These are phyloP conservation scores for Oryzias melastigma DNA, from an alignment of 2,113 vertebrate species.

Conservation along the genomic window DNA sequence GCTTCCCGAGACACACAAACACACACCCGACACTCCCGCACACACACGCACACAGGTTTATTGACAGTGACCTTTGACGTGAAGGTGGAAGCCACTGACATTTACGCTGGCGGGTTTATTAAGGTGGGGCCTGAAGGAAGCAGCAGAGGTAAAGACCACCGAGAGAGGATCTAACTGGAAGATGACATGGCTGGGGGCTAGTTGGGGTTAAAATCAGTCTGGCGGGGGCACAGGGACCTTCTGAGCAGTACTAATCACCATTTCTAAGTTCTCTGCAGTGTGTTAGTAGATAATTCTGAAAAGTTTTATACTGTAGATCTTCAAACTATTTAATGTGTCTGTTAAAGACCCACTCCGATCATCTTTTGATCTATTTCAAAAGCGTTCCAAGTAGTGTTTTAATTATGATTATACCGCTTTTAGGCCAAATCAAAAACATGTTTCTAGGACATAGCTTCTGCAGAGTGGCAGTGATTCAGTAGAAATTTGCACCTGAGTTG, in stretches of 20 bases:
- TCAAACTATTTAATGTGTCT: too few species aligned
- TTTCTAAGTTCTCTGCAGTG: slow-evolving; percentile 7
- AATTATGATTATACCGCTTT: too few species aligned
- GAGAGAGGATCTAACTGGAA: slow-evolving; percentile 65
- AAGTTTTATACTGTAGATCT: too few species aligned
- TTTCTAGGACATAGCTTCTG: too few species aligned
- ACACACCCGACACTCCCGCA: slow-evolving; percentile 18
- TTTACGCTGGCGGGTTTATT: slow-evolving; percentile 77
- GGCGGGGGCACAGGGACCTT: slow-evolving; percentile 41
- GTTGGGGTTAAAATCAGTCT: slow-evolving; percentile 58
- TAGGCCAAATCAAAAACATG: too few species aligned
- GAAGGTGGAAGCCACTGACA: slow-evolving; percentile 77
- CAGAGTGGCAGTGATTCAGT: too few species aligned
- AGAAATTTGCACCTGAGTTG: too few species aligned
- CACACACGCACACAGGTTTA: slow-evolving; percentile 62
- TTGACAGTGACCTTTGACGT: slow-evolving; percentile 78
- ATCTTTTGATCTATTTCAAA: too few species aligned
- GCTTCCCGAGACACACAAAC: slow-evolving; percentile 47
- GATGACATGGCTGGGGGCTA: slow-evolving; percentile 66
- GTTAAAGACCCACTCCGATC: too few species aligned
- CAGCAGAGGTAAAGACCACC: slow-evolving; percentile 67
- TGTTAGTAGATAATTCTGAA: too few species aligned
- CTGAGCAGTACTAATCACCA: slow-evolving; percentile 42
- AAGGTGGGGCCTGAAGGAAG: slow-evolving; percentile 68
- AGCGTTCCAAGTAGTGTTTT: too few species aligned